These are phyloP conservation scores for Phylloscopus trochiloides DNA, from an alignment of 2,113 vertebrate genomes.

Conservation along the genomic window DNA sequence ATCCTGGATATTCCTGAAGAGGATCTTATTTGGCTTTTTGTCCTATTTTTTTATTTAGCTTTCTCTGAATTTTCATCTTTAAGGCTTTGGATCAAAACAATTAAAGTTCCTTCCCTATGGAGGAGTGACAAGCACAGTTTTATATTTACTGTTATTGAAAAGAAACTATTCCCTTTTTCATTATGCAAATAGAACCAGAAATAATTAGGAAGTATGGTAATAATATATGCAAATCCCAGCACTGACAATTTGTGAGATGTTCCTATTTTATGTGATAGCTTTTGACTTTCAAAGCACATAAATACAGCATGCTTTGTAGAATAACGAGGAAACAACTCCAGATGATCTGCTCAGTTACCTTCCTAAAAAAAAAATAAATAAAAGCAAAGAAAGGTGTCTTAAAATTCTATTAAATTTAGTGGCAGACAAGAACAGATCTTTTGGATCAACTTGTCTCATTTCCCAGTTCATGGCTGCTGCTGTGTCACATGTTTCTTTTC, in stretches of 20 bases:
- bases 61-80: not conserved
- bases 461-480: not conserved
- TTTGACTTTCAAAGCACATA: not conserved
- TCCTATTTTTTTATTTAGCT: not conserved
- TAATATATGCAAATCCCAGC: not conserved
- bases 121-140: not conserved
- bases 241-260: not conserved
- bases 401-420: not conserved
- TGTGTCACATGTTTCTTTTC: not conserved
- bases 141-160: conserved; percentile 1
- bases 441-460: not conserved
- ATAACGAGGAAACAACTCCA: not conserved
- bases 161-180: conserved; percentile 4
- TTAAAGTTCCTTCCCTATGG: not conserved
- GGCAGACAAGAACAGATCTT: not conserved
- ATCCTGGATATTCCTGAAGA: not conserved
- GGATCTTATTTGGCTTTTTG: not conserved
- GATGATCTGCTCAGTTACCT: not conserved
- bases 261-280: not conserved
- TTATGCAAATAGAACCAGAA: not conserved
- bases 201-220: conserved; percentile 48
- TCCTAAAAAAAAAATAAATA: not conserved
- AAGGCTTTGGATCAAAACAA: conserved; percentile 1
- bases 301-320: not conserved
- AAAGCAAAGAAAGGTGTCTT: not conserved